A percentile compares a stretch with the other conserved stretches of the same genome.
phyloP scores from a whole-genome alignment of 2,113 vertebrate genomes.

The Xyrauchen texanus region DNA sequence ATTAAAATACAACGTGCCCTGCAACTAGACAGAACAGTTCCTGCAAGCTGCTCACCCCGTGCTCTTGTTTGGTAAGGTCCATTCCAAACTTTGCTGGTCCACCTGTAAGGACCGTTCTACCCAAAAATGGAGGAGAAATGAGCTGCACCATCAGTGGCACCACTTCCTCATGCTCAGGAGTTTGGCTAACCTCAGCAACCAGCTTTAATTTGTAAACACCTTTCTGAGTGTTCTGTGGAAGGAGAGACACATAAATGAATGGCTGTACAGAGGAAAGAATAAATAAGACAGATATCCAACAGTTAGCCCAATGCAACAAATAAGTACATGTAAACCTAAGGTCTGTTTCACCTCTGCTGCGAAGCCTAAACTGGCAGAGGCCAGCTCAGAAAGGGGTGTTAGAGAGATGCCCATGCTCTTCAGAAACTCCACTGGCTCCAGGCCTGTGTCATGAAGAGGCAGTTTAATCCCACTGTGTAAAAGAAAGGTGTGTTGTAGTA shows the following conservation, averaged over 20 bases:
- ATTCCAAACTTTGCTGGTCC: conserved; percentile 81
- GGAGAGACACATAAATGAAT: not conserved
- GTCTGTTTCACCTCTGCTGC: conserved; percentile 30
- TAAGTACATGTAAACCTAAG: too few species aligned
- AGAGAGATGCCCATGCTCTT: conserved; percentile 81
- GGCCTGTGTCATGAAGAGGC: conserved; percentile 71
- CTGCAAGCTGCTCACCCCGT: conserved; percentile 65
- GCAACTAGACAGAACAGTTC: not conserved
- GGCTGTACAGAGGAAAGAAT: not conserved
- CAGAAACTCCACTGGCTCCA: conserved; percentile 79
- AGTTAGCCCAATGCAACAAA: not conserved
- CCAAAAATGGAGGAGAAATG: conserved; percentile 79
- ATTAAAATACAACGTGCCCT: too few species aligned
- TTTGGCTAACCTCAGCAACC: conserved; percentile 74
- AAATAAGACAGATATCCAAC: too few species aligned
- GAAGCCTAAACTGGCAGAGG: conserved; percentile 41
- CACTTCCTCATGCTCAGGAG: conserved; percentile 68
- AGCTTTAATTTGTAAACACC: conserved; percentile 75
- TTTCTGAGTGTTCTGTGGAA: conserved; percentile 55
- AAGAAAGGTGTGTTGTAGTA: not conserved
- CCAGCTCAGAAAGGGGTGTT: conserved; percentile 68
- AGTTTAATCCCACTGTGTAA: conserved; percentile 74
- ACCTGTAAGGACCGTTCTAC: conserved; percentile 73
- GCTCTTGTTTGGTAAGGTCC: conserved; percentile 79
- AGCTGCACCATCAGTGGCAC: conserved; percentile 75